Evolutionary conservation across 2,888 invertebrate species (phyloP).

Genomic region (Hypena proboscidalis): DNA sequence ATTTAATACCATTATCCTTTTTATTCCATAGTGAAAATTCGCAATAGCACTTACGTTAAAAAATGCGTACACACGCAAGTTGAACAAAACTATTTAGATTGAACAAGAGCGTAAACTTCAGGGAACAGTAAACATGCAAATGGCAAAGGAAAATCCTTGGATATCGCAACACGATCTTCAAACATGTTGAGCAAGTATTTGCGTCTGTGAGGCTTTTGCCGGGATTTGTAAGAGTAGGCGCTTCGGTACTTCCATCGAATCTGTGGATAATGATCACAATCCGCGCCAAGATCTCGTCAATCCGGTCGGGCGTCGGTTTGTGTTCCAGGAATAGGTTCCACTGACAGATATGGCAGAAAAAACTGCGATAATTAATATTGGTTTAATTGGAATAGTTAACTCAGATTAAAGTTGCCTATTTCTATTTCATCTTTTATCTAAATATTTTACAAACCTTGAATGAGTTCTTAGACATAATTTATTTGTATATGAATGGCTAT

Average conservation of each 20-base stretch:
- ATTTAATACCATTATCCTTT: too few relatives aligned
- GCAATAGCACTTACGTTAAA: background rate
- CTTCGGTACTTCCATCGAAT: constrained; percentile 61
- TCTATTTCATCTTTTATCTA: too few relatives aligned
- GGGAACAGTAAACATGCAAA: constrained; percentile 57
- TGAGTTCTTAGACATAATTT: too few relatives aligned
- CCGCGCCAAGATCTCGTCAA: constrained; percentile 57
- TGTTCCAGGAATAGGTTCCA: constrained; percentile 39
- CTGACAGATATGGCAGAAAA: constrained; percentile 2
- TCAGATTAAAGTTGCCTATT: too few relatives aligned
- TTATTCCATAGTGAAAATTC: background rate
- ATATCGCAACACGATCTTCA: constrained; percentile 52
- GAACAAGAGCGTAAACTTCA: constrained; percentile 34
- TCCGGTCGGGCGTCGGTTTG: constrained; percentile 49
- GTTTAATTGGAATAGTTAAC: too few relatives aligned
- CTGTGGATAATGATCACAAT: constrained; percentile 69
- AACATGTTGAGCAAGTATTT: constrained; percentile 60
- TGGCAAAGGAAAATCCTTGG: constrained; percentile 46
- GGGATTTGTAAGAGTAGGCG: constrained; percentile 65
- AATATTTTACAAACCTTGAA: too few relatives aligned
- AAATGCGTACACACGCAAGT: background rate
- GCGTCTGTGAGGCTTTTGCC: constrained; percentile 57
- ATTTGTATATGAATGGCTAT: too few relatives aligned
- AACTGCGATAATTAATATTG: too few relatives aligned
- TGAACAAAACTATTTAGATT: constrained; percentile 3